Conservation (phyloP, 2,797 vertebrate genomes). For the Pseudochaenichthys georgianus region DNA sequence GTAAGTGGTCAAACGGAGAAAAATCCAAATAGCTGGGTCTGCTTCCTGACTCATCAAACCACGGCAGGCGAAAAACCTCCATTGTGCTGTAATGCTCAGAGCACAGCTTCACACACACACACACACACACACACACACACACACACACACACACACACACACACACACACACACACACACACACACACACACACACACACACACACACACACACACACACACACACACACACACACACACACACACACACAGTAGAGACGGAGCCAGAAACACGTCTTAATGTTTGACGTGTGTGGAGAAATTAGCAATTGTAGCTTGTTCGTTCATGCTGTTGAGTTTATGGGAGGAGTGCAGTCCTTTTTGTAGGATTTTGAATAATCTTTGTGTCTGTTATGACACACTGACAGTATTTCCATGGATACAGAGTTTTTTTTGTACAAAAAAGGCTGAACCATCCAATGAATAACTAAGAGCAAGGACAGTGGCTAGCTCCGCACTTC, state of each 20-base stretch:
- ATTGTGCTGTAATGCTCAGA: slow-evolving; percentile 33
- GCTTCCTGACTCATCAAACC: slow-evolving; percentile 30
- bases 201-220: too few species aligned
- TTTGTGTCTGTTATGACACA: not conserved
- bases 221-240: not conserved
- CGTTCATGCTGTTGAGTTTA: not conserved
- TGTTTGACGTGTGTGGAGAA: not conserved
- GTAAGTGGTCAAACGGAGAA: slow-evolving; percentile 41
- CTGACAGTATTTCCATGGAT: slow-evolving; percentile 24
- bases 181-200: too few species aligned
- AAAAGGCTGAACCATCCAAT: slow-evolving; percentile 16
- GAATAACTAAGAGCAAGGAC: not conserved
- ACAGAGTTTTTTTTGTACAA: slow-evolving; percentile 16
- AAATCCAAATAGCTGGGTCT: slow-evolving; percentile 47
- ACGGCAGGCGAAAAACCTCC: slow-evolving; percentile 1
- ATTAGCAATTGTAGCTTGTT: not conserved
- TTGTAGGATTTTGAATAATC: slow-evolving; percentile 2
- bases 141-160: slow-evolving; percentile 4
- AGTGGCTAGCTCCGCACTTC: not conserved
- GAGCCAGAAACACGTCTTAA: not conserved
- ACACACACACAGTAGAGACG: not conserved
- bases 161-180: too few species aligned
- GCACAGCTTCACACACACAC: not conserved
- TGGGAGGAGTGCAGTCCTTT: slow-evolving; percentile 4
- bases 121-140: not conserved